Conservation (phyloP, 2,888 invertebrate species). For the Microchrysa polita region DNA sequence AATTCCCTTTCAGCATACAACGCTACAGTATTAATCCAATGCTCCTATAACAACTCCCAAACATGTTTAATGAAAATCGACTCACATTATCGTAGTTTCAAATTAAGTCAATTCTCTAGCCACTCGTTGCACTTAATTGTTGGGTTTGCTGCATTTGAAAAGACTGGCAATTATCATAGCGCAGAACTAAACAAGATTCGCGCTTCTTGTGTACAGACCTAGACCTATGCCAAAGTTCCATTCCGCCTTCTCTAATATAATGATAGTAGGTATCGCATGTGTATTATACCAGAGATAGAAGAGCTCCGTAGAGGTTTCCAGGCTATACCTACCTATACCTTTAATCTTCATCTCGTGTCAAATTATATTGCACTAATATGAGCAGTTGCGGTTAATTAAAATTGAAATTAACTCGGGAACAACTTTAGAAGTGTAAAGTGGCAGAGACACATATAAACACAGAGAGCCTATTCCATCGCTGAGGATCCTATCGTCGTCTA, state of each 20-base stretch:
- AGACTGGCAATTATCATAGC: constrained; percentile 5
- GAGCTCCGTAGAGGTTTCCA: background rate
- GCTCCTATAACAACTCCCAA: background rate
- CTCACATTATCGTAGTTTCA: constrained; percentile 27
- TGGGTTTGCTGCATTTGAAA: background rate
- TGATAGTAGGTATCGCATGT: background rate
- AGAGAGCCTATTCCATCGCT: background rate
- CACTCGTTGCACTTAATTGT: background rate
- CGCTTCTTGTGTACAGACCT: background rate
- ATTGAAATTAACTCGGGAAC: constrained; percentile 38
- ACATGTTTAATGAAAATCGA: constrained; percentile 3
- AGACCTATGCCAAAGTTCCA: background rate
- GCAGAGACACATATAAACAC: background rate
- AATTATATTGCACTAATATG: constrained; percentile 44
- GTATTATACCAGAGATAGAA: no score
- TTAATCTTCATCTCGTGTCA: constrained; percentile 39
- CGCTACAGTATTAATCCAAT: no score
- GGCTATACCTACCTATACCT: no score
- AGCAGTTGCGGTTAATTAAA: constrained; percentile 44
- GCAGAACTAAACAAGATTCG: background rate
- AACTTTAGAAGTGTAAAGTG: constrained; percentile 11
- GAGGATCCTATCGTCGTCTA: background rate
- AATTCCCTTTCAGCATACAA: no score
- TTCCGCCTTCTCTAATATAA: background rate
- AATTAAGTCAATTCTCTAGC: constrained; percentile 6